Evolutionary conservation across 2,888 invertebrate species (phyloP).

Genomic region (Ochlodes sylvanus): DNA sequence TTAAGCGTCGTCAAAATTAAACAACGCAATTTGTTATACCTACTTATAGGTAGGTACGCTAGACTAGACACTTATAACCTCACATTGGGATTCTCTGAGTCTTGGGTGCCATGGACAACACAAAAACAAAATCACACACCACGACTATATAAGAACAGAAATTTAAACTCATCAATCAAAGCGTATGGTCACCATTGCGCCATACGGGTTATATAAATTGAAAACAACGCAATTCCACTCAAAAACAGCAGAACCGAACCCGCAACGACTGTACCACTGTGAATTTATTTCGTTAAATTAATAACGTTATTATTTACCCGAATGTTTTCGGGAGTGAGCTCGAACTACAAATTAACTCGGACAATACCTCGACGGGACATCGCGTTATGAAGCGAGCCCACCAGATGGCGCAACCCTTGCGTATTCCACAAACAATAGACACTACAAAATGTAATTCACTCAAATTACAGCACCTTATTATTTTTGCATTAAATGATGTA

Average conservation of each 20-base stretch:
- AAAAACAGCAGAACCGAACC: background rate
- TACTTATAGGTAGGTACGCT: too few species aligned
- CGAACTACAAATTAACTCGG: conserved; percentile 79
- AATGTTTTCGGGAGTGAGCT: conserved; percentile 74
- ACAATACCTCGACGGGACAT: conserved; percentile 79
- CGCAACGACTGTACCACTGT: conserved; percentile 19
- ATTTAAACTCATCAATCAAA: too few species aligned
- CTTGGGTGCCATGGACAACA: too few species aligned
- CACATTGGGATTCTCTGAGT: too few species aligned
- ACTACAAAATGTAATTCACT: conserved; percentile 57
- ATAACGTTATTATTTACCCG: conserved; percentile 80
- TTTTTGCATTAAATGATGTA: conserved; percentile 32
- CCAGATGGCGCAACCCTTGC: conserved; percentile 66
- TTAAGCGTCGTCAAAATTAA: too few species aligned
- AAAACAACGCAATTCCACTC: too few species aligned
- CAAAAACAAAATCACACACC: too few species aligned
- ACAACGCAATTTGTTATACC: too few species aligned
- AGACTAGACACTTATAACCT: too few species aligned
- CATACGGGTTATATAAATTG: too few species aligned
- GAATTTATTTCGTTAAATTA: conserved; percentile 67
- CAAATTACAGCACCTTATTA: conserved; percentile 45
- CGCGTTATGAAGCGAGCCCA: conserved; percentile 69
- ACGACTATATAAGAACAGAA: too few species aligned
- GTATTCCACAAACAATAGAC: conserved; percentile 52
- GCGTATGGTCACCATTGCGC: too few species aligned